These are phyloP conservation scores for Leucophenga maculata DNA, from an alignment of 2,888 invertebrate genomes.

Conservation along the genomic window DNA sequence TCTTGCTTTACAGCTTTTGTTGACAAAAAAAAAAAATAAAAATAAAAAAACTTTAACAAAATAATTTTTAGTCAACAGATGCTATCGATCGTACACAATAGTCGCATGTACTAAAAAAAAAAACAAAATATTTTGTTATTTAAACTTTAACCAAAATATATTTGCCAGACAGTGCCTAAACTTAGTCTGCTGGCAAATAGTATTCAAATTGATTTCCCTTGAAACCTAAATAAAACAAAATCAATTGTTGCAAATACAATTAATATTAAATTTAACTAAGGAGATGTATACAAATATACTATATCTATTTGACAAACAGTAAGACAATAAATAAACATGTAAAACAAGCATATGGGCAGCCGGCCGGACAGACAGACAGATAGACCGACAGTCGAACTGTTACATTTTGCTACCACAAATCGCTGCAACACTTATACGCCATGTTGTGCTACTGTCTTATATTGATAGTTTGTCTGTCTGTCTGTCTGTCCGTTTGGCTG, in stretches of 20 bases:
- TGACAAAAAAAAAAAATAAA: no score
- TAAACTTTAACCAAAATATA: no score
- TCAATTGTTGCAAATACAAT: constrained; percentile 41
- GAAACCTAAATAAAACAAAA: constrained; percentile 44
- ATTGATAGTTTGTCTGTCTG: not conserved
- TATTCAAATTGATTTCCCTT: constrained; percentile 43
- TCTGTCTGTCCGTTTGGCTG: not conserved
- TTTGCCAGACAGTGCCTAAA: not conserved
- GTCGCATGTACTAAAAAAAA: no score
- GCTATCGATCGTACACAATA: no score
- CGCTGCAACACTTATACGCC: not conserved
- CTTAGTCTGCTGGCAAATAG: not conserved
- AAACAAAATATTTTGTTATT: no score
- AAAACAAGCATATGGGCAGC: constrained; percentile 2
- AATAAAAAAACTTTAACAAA: no score
- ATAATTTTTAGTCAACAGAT: no score
- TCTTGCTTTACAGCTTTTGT: no score
- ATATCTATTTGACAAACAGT: constrained; percentile 6
- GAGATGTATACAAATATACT: not conserved
- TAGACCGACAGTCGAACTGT: not conserved
- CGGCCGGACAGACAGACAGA: not conserved
- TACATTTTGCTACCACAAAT: not conserved
- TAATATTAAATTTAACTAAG: constrained; percentile 45
- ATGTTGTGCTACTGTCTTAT: constrained; percentile 1
- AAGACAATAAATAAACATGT: constrained; percentile 12